These are phyloP conservation scores for Pomacea maculata DNA, from an alignment of 1,140 invertebrate genomes.

Conservation along the genomic window DNA sequence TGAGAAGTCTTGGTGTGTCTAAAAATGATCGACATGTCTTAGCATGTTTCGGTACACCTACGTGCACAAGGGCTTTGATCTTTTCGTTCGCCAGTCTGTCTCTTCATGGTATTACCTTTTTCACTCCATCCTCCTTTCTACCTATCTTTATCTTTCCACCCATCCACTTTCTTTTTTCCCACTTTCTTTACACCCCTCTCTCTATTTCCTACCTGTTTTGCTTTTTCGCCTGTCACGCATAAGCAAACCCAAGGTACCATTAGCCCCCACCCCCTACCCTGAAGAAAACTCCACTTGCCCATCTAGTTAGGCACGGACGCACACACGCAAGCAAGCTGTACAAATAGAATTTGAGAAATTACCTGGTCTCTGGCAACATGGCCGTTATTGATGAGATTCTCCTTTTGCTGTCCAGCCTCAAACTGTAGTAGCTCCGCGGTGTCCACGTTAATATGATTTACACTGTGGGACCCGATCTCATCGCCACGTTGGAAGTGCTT, in stretches of 20 bases:
- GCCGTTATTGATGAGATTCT: conserved; percentile 33
- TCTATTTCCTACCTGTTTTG: not conserved
- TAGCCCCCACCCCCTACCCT: too few species aligned
- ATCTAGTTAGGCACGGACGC: too few species aligned
- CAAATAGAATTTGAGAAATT: not conserved
- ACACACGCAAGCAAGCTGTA: too few species aligned
- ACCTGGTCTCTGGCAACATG: not conserved
- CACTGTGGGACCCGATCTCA: conserved; percentile 87
- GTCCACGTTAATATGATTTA: conserved; percentile 67
- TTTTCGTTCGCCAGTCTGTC: not conserved
- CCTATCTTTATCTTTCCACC: not conserved
- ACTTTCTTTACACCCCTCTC: not conserved
- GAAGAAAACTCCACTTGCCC: too few species aligned
- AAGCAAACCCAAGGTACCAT: too few species aligned
- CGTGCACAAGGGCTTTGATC: not conserved
- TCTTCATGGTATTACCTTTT: too few species aligned
- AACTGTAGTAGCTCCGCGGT: conserved; percentile 34
- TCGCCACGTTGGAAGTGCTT: conserved; percentile 75
- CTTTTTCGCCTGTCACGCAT: too few species aligned
- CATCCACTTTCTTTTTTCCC: not conserved
- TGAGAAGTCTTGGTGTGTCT: too few species aligned
- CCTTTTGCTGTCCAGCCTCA: conserved; percentile 38
- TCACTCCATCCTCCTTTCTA: not conserved
- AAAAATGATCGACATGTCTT: too few species aligned
- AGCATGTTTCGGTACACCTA: too few species aligned